Conservation (phyloP, 2,797 vertebrate genomes). For the Notamacropus eugenii region DNA sequence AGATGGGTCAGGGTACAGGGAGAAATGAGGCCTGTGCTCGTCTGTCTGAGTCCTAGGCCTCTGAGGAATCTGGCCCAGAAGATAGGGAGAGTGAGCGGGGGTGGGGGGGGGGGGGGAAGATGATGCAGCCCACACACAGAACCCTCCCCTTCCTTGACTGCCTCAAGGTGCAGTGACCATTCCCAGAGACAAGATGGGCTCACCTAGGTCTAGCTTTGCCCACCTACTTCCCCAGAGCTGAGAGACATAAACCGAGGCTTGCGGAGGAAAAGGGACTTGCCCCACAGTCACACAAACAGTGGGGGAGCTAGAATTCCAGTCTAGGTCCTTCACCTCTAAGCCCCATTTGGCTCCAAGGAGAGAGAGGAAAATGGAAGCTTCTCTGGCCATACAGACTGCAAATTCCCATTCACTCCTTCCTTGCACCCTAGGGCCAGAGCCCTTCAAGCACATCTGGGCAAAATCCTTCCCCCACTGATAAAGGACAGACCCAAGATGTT, state of each 20-base stretch:
- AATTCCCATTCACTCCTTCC: background rate
- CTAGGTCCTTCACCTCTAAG: background rate
- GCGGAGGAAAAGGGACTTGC: background rate
- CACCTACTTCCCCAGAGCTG: background rate
- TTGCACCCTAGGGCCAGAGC: background rate
- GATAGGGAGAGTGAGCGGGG: background rate
- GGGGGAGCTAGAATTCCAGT: background rate
- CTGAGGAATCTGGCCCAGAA: background rate
- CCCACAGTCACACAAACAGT: background rate
- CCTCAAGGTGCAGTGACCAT: background rate
- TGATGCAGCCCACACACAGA: background rate
- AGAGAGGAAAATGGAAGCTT: background rate
- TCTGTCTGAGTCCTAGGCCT: background rate
- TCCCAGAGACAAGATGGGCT: background rate
- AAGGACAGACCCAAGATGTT: background rate
- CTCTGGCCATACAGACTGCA: background rate
- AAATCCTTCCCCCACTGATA: background rate
- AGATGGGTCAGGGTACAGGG: background rate
- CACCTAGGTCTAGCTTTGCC: background rate
- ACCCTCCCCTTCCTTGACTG: background rate
- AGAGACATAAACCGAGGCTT: background rate
- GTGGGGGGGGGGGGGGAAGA: no score
- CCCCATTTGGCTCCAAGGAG: background rate
- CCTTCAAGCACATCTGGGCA: background rate
- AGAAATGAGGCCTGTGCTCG: background rate